Evolutionary conservation across 2,113 vertebrate species (phyloP).

Genomic region (Ammodytes dubius): DNA sequence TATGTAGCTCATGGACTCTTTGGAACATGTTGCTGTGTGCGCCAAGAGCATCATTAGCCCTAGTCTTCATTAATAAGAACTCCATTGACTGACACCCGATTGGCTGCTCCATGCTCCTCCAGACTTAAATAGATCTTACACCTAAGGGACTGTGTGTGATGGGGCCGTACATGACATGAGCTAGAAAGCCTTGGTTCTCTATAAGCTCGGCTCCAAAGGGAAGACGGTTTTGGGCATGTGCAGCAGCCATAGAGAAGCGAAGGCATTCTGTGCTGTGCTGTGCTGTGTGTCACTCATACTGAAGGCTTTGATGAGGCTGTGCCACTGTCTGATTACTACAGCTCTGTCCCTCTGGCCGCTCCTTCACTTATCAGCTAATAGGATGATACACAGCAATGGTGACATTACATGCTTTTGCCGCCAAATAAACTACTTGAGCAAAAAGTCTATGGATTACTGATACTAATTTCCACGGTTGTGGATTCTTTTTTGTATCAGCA

Average conservation of each 20-base stretch:
- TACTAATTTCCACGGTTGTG: background rate
- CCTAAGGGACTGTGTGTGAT: constrained; percentile 22
- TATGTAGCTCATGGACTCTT: constrained; percentile 10
- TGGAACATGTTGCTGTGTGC: constrained; percentile 9
- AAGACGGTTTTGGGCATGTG: background rate
- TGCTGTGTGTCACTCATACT: constrained; percentile 1
- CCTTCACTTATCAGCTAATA: constrained; percentile 15
- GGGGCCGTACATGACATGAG: background rate
- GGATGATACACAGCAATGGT: constrained; percentile 1
- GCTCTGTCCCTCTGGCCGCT: background rate
- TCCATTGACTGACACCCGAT: constrained; percentile 19
- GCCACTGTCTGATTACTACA: background rate
- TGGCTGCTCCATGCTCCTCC: constrained; percentile 24
- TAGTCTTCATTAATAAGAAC: constrained; percentile 28
- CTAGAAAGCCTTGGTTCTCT: background rate
- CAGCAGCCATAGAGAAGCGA: background rate
- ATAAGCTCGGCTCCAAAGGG: background rate
- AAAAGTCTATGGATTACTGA: background rate
- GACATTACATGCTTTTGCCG: background rate
- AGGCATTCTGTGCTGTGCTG: background rate
- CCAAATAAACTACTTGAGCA: constrained; percentile 7
- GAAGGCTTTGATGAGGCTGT: constrained; percentile 8
- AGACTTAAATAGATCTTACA: constrained; percentile 39
- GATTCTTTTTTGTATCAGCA: background rate
- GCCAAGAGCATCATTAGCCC: constrained; percentile 11